Conservation (phyloP, 2,888 invertebrate species). For the Drosophila birchii region DNA sequence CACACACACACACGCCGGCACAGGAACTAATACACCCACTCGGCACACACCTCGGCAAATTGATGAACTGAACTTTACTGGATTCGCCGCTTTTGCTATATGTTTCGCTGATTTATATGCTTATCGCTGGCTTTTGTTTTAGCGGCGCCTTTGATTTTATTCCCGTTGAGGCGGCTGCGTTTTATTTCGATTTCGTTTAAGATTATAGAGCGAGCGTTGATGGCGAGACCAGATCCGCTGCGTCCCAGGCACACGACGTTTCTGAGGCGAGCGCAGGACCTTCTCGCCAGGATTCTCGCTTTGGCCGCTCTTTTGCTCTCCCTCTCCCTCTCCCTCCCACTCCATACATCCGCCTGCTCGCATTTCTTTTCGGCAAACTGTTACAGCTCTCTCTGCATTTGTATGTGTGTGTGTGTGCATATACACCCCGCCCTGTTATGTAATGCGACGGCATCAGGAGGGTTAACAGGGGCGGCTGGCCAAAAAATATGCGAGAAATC, state of each 20-base stretch:
- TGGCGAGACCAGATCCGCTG: slow-evolving; percentile 72
- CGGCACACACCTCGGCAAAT: slow-evolving; percentile 26
- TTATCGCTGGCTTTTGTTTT: slow-evolving; percentile 31
- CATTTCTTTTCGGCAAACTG: slow-evolving; percentile 49
- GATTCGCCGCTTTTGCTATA: slow-evolving; percentile 13
- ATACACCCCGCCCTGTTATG: slow-evolving; percentile 73
- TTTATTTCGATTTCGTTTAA: slow-evolving; percentile 2
- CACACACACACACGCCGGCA: slow-evolving; percentile 35
- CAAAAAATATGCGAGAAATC: slow-evolving; percentile 26
- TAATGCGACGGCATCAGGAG: slow-evolving; percentile 47
- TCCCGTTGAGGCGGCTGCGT: slow-evolving; percentile 4
- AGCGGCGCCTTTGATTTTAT: slow-evolving; percentile 8
- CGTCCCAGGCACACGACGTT: slow-evolving; percentile 76
- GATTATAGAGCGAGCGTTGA: slow-evolving; percentile 5
- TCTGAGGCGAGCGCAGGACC: slow-evolving; percentile 66
- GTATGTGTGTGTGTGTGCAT: slow-evolving; percentile 6
- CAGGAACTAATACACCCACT: slow-evolving; percentile 34
- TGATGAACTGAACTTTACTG: slow-evolving; percentile 27
- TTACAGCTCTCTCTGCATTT: slow-evolving; percentile 54
- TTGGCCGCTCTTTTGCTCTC: slow-evolving; percentile 27
- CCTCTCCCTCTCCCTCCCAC: slow-evolving; percentile 10
- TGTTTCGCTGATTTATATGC: slow-evolving; percentile 30
- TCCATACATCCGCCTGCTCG: not conserved
- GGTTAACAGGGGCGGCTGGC: slow-evolving; percentile 12
- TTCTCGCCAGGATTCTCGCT: slow-evolving; percentile 48